Conservation (phyloP, 2,113 vertebrate species). For the Psittacula cyanocephala region DNA sequence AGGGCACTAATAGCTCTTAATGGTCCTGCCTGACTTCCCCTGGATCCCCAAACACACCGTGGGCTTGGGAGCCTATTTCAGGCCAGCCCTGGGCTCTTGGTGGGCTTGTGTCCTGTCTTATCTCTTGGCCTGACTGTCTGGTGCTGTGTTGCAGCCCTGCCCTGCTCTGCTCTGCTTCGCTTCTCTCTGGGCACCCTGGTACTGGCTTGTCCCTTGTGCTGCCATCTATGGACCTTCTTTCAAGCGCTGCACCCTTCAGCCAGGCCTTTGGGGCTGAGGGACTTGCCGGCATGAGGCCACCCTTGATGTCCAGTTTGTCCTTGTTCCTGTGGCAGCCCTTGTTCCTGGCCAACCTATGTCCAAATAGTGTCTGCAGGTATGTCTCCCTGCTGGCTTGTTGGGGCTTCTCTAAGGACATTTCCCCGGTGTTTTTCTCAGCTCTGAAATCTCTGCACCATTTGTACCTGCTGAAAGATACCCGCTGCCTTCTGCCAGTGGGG, state of each 20-base stretch:
- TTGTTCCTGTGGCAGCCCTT: background rate
- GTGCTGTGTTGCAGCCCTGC: background rate
- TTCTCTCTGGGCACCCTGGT: background rate
- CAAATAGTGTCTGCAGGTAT: fast-evolving
- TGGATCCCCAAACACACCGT: too few species aligned
- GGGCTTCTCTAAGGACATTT: background rate
- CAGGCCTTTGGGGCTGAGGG: background rate
- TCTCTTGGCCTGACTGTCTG: too few species aligned
- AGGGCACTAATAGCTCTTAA: background rate
- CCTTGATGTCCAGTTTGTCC: background rate
- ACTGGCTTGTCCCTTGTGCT: background rate
- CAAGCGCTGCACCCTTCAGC: fast-evolving
- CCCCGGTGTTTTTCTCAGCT: background rate
- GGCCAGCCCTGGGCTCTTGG: background rate
- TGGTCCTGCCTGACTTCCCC: background rate
- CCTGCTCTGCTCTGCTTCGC: background rate
- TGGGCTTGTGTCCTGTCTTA: background rate
- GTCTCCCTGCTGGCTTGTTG: background rate
- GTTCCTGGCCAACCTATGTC: background rate
- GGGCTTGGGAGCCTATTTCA: background rate
- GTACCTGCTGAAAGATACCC: background rate
- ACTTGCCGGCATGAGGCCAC: background rate
- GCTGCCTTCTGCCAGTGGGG: background rate
- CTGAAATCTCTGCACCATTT: background rate
- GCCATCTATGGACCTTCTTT: background rate